phyloP scores from a whole-genome alignment of 2,888 invertebrate species.

The Halocaridina rubra region DNA sequence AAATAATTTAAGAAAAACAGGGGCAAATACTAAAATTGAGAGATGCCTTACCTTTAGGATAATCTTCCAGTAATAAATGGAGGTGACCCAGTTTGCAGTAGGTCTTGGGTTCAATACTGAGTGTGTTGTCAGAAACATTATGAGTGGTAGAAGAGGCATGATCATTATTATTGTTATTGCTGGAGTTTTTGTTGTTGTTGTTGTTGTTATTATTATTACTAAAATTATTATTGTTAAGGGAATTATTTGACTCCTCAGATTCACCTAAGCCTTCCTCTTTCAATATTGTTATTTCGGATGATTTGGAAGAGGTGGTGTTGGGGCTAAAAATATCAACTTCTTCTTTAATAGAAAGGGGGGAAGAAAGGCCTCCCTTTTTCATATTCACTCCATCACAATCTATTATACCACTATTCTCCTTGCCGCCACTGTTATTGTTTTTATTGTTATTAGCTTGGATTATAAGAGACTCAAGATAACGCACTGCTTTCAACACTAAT shows the following conservation, averaged over 20 bases:
- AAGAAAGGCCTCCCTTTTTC: neutral
- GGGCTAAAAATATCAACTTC: neutral
- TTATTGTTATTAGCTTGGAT: slow-evolving; percentile 75
- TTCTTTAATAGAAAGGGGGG: neutral
- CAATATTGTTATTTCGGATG: neutral
- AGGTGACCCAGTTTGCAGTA: slow-evolving; percentile 96
- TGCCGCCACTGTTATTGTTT: slow-evolving; percentile 56
- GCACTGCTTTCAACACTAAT: slow-evolving; percentile 86
- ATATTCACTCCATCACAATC: neutral
- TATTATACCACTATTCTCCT: neutral
- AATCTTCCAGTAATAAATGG: slow-evolving; percentile 91
- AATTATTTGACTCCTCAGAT: neutral
- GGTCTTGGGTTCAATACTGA: slow-evolving; percentile 87
- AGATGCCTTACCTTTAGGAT: slow-evolving; percentile 83
- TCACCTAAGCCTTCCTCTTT: neutral
- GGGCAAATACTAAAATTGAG: neutral
- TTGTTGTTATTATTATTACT: too few species aligned
- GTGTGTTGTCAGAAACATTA: slow-evolving; percentile 66
- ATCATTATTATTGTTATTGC: neutral
- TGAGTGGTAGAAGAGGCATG: neutral
- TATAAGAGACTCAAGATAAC: slow-evolving; percentile 86
- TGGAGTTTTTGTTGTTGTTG: neutral
- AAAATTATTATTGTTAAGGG: neutral
- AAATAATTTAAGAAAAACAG: neutral
- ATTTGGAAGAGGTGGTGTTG: neutral